Conservation (phyloP, 2,888 invertebrate genomes). For the Pheosia tremula region DNA sequence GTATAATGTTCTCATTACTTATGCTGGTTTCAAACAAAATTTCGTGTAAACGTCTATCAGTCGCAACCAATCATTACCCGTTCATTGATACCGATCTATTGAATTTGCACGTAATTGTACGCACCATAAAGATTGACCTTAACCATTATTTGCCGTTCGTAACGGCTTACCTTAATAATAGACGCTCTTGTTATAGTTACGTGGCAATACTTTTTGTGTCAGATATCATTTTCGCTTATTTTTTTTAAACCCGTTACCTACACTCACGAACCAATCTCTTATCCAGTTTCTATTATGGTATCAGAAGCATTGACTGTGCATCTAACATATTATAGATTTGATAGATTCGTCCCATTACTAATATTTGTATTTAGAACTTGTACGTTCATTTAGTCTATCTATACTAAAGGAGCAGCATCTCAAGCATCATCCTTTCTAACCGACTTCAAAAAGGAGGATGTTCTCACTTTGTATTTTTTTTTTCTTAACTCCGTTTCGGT, state of each 20-base stretch:
- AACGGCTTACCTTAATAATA: slow-evolving; percentile 33
- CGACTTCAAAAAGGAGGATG: too few relatives aligned
- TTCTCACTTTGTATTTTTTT: too few relatives aligned
- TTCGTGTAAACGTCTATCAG: slow-evolving; percentile 1
- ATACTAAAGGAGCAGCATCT: too few relatives aligned
- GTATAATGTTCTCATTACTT: too few relatives aligned
- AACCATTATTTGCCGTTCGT: slow-evolving; percentile 32
- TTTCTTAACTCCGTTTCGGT: too few relatives aligned
- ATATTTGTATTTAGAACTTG: too few relatives aligned
- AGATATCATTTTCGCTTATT: slow-evolving; percentile 38
- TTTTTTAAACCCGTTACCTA: slow-evolving; percentile 36
- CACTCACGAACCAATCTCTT: slow-evolving; percentile 33
- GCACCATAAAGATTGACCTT: slow-evolving; percentile 25
- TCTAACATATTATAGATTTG: too few relatives aligned
- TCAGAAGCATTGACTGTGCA: neutral
- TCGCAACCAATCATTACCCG: slow-evolving; percentile 14
- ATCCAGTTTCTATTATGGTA: slow-evolving; percentile 20
- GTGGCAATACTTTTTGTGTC: slow-evolving; percentile 31
- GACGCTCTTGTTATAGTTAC: slow-evolving; percentile 36
- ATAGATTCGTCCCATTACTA: too few relatives aligned
- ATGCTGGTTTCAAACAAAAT: neutral
- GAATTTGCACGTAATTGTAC: slow-evolving; percentile 21
- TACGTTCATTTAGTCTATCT: too few relatives aligned
- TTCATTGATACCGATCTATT: slow-evolving; percentile 21
- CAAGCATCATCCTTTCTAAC: too few relatives aligned